These are phyloP conservation scores for Drosophila repletoides DNA, from an alignment of 1,140 invertebrate genomes.

Conservation along the genomic window DNA sequence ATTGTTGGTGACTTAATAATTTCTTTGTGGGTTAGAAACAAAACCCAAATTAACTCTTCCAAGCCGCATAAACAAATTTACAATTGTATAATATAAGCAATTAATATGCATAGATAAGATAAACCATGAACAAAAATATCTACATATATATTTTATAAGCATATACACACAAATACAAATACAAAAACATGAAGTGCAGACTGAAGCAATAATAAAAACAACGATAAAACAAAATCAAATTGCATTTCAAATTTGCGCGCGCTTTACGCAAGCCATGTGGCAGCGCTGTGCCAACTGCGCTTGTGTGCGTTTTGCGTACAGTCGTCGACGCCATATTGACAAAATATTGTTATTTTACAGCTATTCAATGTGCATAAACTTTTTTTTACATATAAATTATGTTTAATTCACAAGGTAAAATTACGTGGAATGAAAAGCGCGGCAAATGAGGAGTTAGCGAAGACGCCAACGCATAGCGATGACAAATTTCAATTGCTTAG, in stretches of 20 bases:
- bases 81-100: slow-evolving; percentile 9
- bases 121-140: slow-evolving; percentile 14
- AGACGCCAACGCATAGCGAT: slow-evolving; percentile 56
- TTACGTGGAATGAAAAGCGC: neutral
- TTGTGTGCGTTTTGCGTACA: slow-evolving; percentile 42
- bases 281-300: neutral
- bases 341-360: slow-evolving; percentile 20
- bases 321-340: slow-evolving; percentile 53
- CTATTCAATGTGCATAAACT: no score
- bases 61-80: slow-evolving; percentile 5
- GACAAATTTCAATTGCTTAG: slow-evolving; percentile 40
- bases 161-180: slow-evolving; percentile 30
- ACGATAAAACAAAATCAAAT: neutral
- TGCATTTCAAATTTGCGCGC: slow-evolving; percentile 2
- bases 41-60: slow-evolving; percentile 24
- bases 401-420: neutral
- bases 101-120: slow-evolving; percentile 17
- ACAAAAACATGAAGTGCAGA: slow-evolving; percentile 34
- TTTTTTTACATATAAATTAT: neutral
- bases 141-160: slow-evolving; percentile 26
- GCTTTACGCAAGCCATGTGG: slow-evolving; percentile 22
- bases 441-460: slow-evolving; percentile 51
- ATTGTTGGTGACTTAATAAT: slow-evolving; percentile 4
- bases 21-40: slow-evolving; percentile 8
- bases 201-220: slow-evolving; percentile 13